A percentile compares a stretch with the other conserved stretches of the same genome.
phyloP scores from a whole-genome alignment of 1,140 invertebrate species.

The Zaprionus nigranus region DNA sequence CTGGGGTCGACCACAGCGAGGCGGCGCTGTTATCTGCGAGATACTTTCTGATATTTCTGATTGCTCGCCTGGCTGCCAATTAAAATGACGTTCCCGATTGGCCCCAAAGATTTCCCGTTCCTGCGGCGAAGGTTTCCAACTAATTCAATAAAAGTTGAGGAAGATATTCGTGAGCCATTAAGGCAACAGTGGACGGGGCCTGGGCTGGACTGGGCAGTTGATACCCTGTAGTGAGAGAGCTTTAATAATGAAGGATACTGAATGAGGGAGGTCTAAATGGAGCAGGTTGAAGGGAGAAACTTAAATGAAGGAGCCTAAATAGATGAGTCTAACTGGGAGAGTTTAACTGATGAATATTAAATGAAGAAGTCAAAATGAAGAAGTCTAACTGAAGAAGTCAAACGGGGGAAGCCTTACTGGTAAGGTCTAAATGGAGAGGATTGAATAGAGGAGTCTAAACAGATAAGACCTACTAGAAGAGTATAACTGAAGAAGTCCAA shows the following conservation, averaged over 20 bases:
- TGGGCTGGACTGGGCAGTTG: too few relatives aligned
- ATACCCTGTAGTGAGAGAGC: neutral
- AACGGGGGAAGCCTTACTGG: too few relatives aligned
- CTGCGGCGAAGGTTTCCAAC: conserved; percentile 21
- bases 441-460: too few relatives aligned
- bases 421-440: too few relatives aligned
- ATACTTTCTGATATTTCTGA: conserved; percentile 59
- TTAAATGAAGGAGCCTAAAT: too few relatives aligned
- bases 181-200: neutral
- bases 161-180: conserved; percentile 43
- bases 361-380: too few relatives aligned
- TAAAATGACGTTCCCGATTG: conserved; percentile 72
- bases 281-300: too few relatives aligned
- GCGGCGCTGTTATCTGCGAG: conserved; percentile 24
- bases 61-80: conserved; percentile 70
- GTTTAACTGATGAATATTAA: too few relatives aligned
- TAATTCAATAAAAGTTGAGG: conserved; percentile 72
- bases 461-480: too few relatives aligned
- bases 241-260: neutral
- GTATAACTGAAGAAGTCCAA: too few relatives aligned
- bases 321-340: too few relatives aligned
- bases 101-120: conserved; percentile 28
- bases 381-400: too few relatives aligned
- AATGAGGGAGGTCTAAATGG: neutral
- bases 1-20: neutral